A percentile compares a stretch with the other conserved stretches of the same genome.
phyloP scores from a whole-genome alignment of 1,140 invertebrate genomes.

The Magallana ariakensis region DNA sequence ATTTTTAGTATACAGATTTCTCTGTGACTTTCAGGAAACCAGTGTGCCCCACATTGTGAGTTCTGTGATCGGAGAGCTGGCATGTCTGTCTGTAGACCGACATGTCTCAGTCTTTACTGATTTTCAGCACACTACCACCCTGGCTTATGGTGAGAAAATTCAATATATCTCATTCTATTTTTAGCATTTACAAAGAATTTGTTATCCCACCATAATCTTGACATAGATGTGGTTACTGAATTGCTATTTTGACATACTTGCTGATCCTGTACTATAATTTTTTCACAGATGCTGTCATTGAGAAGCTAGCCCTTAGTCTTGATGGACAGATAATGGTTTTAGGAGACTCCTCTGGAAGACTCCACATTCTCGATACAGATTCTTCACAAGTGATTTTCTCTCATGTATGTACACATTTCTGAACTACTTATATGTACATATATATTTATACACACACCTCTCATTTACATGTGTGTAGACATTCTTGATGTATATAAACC shows the following conservation, averaged over 20 bases:
- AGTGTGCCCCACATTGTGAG: conserved; percentile 48
- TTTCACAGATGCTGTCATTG: conserved; percentile 59
- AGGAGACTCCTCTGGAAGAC: conserved; percentile 60
- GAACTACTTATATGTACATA: no score
- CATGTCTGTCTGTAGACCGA: conserved; percentile 59
- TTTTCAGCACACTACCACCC: conserved; percentile 50
- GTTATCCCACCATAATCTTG: neutral
- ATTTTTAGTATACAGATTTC: no score
- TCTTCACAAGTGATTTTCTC: conserved; percentile 57
- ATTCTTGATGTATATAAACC: neutral
- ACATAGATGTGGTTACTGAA: neutral
- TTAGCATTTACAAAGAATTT: neutral
- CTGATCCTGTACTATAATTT: neutral
- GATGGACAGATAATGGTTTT: conserved; percentile 64
- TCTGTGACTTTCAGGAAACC: neutral
- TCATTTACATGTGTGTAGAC: neutral
- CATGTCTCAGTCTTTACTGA: conserved; percentile 67
- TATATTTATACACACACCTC: neutral
- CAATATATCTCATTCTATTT: neutral
- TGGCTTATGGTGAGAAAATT: conserved; percentile 61
- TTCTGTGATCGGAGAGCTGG: conserved; percentile 58
- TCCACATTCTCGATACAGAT: conserved; percentile 63
- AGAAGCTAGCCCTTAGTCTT: conserved; percentile 61
- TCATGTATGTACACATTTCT: conserved; percentile 53
- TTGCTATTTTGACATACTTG: neutral